Conservation (phyloP, 2,888 invertebrate species). For the Leptopilina syphax region DNA sequence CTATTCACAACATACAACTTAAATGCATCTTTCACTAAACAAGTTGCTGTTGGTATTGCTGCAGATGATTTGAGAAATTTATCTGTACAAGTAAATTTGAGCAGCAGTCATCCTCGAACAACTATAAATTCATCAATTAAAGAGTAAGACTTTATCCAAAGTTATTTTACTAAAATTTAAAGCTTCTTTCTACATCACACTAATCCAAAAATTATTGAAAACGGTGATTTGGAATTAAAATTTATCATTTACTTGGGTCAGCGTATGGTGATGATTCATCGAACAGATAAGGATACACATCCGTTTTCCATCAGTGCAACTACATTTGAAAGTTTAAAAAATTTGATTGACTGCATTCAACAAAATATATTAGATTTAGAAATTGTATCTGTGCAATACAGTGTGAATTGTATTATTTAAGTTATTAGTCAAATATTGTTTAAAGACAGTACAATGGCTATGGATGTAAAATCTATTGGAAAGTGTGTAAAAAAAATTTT, state of each 20-base stretch:
- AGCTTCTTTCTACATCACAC: not conserved
- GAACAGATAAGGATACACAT: not conserved
- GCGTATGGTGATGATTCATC: not conserved
- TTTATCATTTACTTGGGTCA: too few relatives aligned
- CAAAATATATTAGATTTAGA: not conserved
- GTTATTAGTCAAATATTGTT: not conserved
- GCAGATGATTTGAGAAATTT: not conserved
- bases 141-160: not conserved
- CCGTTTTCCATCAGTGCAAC: not conserved
- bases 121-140: not conserved
- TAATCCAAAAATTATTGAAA: not conserved
- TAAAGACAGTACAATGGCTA: not conserved
- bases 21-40: not conserved
- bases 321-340: not conserved
- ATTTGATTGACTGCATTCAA: not conserved
- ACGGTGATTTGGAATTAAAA: too few relatives aligned
- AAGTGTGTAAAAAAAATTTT: not conserved
- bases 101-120: not conserved
- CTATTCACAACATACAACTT: not conserved
- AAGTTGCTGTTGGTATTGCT: not conserved
- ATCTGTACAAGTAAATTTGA: not conserved
- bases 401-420: not conserved
- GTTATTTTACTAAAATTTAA: not conserved
- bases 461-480: not conserved
- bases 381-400: not conserved